These are phyloP conservation scores for Eretmochelys imbricata DNA, from an alignment of 2,113 vertebrate species.

Conservation along the genomic window DNA sequence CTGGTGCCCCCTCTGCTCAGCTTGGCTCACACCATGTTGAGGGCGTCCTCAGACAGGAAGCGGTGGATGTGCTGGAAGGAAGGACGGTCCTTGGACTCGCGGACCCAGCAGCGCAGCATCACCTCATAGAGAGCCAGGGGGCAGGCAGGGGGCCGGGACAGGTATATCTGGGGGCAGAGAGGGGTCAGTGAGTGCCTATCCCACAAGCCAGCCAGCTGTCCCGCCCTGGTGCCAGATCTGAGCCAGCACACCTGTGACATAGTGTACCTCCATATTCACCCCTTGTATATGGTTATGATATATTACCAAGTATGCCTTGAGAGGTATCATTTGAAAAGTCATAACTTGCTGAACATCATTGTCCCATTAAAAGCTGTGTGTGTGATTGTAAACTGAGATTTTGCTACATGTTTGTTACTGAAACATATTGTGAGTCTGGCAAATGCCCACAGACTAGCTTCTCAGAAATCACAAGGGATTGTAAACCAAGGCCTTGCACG, in stretches of 20 bases:
- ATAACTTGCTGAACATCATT: too few relatives aligned
- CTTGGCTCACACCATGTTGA: slow-evolving; percentile 86
- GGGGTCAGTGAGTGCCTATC: background rate
- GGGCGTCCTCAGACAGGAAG: slow-evolving; percentile 88
- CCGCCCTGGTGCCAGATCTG: background rate
- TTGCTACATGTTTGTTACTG: too few relatives aligned
- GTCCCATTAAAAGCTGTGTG: too few relatives aligned
- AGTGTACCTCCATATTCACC: too few relatives aligned
- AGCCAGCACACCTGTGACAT: background rate
- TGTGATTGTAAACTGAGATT: too few relatives aligned
- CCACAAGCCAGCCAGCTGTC: background rate
- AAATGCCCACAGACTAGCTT: too few relatives aligned
- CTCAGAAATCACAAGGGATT: too few relatives aligned
- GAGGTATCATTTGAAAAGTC: too few relatives aligned
- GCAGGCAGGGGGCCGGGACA: slow-evolving; percentile 86
- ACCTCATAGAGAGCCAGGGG: slow-evolving; percentile 90
- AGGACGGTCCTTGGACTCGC: slow-evolving; percentile 91
- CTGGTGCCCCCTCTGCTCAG: background rate
- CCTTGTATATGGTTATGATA: too few relatives aligned
- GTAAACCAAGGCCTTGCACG: too few relatives aligned
- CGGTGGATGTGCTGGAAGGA: slow-evolving; percentile 87
- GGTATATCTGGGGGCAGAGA: slow-evolving; percentile 81
- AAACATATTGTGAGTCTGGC: too few relatives aligned
- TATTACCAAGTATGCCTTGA: too few relatives aligned
- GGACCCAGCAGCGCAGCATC: slow-evolving; percentile 93